Evolutionary conservation across 2,888 invertebrate genomes (phyloP).

Genomic region (Ephialtes manifestator): DNA sequence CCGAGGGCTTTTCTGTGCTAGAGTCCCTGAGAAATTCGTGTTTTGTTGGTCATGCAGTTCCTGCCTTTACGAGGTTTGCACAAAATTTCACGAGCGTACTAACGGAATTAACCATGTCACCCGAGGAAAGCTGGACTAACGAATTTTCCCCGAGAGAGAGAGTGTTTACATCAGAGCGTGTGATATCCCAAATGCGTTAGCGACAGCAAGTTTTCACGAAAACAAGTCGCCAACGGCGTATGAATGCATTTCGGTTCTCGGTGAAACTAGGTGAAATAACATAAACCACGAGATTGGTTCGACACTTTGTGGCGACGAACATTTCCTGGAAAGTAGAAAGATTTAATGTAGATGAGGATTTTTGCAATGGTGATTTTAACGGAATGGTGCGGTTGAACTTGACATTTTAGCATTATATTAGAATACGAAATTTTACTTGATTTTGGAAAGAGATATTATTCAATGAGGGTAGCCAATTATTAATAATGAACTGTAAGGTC

Average conservation of each 20-base stretch:
- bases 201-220: neutral
- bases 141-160: slow-evolving; percentile 33
- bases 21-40: neutral
- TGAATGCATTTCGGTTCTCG: neutral
- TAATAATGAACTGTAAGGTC: too few relatives aligned
- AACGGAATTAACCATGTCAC: slow-evolving; percentile 46
- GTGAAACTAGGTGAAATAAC: neutral
- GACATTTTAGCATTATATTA: neutral
- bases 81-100: slow-evolving; percentile 6
- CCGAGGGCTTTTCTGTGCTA: neutral
- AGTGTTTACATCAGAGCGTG: neutral
- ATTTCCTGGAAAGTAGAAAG: neutral
- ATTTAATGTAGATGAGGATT: neutral
- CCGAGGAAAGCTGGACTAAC: slow-evolving; percentile 39
- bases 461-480: neutral
- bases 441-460: neutral
- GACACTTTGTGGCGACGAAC: neutral
- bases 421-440: neutral
- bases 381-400: neutral
- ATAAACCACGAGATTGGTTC: neutral
- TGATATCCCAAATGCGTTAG: neutral
- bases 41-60: neutral
- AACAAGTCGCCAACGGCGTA: neutral
- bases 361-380: neutral
- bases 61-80: neutral